Conservation (phyloP, 1,140 invertebrate genomes). For the Trinorchestia longiramus region DNA sequence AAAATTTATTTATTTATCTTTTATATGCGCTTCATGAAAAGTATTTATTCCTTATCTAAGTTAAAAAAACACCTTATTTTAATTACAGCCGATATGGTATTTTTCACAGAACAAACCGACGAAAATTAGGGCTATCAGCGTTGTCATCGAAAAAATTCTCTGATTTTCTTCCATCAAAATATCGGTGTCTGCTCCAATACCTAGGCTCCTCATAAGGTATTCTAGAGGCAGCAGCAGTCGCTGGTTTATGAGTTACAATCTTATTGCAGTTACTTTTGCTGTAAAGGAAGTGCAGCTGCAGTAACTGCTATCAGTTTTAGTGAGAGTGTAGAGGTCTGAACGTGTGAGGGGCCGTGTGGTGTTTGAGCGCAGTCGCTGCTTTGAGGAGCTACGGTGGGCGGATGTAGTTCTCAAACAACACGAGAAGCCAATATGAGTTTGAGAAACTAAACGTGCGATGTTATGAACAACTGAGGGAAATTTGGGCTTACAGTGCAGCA, state of each 20-base stretch:
- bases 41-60: too few species aligned
- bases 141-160: too few species aligned
- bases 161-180: not conserved
- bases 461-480: not conserved
- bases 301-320: not conserved
- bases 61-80: too few species aligned
- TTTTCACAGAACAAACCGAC: too few species aligned
- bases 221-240: not conserved
- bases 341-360: not conserved
- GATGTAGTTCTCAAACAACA: slow-evolving; percentile 26
- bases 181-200: not conserved
- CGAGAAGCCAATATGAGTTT: slow-evolving; percentile 24
- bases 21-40: too few species aligned
- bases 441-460: not conserved
- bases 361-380: not conserved
- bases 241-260: not conserved
- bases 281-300: not conserved
- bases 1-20: too few species aligned
- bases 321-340: not conserved
- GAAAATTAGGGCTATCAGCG: too few species aligned
- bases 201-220: too few species aligned
- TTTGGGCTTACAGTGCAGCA: not conserved
- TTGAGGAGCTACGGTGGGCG: slow-evolving; percentile 3
- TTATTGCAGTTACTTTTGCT: not conserved
- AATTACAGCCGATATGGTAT: too few species aligned